Percentiles rank a stretch among this genome's conserved stretches.
Evolutionary conservation across 2,113 vertebrate genomes (phyloP).

Genomic region (Ailurus styani): DNA sequence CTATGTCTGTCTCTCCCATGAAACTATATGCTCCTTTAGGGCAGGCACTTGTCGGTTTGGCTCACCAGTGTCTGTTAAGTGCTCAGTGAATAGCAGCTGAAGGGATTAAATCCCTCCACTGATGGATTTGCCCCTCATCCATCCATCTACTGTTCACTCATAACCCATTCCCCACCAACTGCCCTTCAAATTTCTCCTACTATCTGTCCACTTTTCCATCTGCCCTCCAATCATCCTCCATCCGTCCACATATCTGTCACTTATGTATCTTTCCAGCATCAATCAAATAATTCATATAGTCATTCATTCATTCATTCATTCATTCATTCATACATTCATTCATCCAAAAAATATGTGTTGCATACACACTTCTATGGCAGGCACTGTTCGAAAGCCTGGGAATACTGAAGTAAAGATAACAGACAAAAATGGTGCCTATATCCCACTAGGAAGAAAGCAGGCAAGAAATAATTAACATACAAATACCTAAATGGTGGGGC

Average conservation of each 20-base stretch:
- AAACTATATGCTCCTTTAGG: neutral
- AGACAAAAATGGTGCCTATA: neutral
- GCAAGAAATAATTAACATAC: neutral
- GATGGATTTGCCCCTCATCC: neutral
- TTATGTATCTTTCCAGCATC: neutral
- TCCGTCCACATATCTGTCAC: neutral
- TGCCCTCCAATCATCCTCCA: neutral
- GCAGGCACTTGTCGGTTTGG: neutral
- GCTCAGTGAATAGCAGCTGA: neutral
- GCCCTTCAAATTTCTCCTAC: neutral
- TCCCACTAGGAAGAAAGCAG: neutral
- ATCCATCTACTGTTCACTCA: neutral
- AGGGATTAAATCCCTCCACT: neutral
- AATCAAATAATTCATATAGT: neutral
- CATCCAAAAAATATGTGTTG: neutral
- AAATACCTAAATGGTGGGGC: neutral
- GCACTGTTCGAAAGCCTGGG: neutral
- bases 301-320: neutral
- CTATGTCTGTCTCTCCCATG: neutral
- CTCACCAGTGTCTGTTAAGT: neutral
- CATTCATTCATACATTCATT: neutral
- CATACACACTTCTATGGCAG: neutral
- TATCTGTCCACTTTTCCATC: neutral
- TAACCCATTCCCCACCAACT: neutral
- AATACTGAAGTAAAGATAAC: neutral